Conservation (phyloP, 2,797 vertebrate species). For the Chrysocyon brachyurus region DNA sequence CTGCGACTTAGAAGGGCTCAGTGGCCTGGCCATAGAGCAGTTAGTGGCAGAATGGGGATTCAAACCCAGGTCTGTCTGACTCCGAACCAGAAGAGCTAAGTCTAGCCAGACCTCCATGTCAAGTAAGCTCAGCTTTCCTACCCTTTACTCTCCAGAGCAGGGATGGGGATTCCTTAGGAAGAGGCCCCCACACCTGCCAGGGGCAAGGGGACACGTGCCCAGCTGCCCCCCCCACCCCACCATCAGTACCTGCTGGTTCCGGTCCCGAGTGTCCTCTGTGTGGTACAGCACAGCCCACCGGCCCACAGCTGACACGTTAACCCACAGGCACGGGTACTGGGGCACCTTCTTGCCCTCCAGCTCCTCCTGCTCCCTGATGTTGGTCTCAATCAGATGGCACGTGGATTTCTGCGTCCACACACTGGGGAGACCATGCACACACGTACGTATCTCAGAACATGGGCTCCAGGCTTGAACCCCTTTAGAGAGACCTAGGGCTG, state of each 20-base stretch:
- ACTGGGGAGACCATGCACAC: constrained; percentile 71
- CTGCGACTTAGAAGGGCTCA: neutral
- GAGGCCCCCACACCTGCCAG: neutral
- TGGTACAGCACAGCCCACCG: constrained; percentile 88
- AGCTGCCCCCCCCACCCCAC: too few relatives aligned
- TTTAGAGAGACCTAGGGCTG: neutral
- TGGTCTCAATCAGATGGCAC: constrained; percentile 87
- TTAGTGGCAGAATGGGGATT: neutral
- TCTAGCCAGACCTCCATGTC: neutral
- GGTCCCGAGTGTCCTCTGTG: constrained; percentile 87
- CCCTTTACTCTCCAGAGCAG: too few relatives aligned
- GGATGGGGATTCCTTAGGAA: too few relatives aligned
- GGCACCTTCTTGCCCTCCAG: constrained; percentile 79
- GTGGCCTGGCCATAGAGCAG: neutral
- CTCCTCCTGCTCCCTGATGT: constrained; percentile 83
- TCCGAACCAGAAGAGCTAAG: neutral
- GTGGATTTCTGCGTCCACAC: constrained; percentile 87
- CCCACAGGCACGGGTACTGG: constrained; percentile 88
- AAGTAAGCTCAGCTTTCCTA: neutral
- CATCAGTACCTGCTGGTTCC: constrained; percentile 87
- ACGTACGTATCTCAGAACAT: neutral
- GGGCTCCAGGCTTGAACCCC: neutral
- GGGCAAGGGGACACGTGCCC: too few relatives aligned
- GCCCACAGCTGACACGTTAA: constrained; percentile 87
- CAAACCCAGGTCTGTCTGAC: too few relatives aligned